These are phyloP conservation scores for Chelonoidis abingdonii DNA, from an alignment of 2,113 vertebrate species.

Conservation along the genomic window DNA sequence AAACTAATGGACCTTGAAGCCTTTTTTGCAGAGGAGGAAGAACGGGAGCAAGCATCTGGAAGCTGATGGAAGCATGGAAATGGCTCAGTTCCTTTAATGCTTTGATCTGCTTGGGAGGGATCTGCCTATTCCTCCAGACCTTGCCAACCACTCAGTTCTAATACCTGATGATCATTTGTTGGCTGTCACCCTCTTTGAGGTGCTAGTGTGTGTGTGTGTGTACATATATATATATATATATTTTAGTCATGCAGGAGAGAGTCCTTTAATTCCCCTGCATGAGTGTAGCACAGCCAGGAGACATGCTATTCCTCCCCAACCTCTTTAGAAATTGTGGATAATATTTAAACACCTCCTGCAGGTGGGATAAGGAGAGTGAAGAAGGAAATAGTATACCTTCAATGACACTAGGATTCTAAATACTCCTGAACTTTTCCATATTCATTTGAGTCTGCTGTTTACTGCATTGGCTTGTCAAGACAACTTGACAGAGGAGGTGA, in stretches of 20 bases:
- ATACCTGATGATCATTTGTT: constrained; percentile 1
- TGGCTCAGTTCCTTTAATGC: background rate
- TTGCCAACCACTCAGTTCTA: constrained; percentile 27
- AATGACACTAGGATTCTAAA: constrained; percentile 64
- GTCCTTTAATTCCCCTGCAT: constrained; percentile 58
- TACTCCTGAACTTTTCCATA: constrained; percentile 71
- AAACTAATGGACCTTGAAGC: constrained; percentile 92
- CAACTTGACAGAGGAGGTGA: constrained; percentile 7
- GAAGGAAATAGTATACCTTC: constrained; percentile 46
- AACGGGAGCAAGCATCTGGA: constrained; percentile 71
- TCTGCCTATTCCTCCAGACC: constrained; percentile 2
- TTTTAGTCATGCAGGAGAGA: constrained; percentile 52
- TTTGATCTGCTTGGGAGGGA: constrained; percentile 24
- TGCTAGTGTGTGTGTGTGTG: constrained; percentile 29
- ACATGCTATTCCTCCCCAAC: constrained; percentile 54
- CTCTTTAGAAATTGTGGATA: constrained; percentile 29
- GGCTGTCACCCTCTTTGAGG: constrained; percentile 47
- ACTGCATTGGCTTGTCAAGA: constrained; percentile 73
- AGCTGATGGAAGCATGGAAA: constrained; percentile 48
- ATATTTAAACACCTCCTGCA: constrained; percentile 1
- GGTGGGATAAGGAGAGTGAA: constrained; percentile 34
- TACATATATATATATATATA: constrained; percentile 40
- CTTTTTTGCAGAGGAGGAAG: constrained; percentile 87
- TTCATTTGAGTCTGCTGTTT: constrained; percentile 68
- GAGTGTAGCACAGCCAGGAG: constrained; percentile 61